Percentiles rank a stretch among this genome's conserved stretches.
phyloP scores from a whole-genome alignment of 2,888 invertebrate species.

The Leucoptera coffeella region DNA sequence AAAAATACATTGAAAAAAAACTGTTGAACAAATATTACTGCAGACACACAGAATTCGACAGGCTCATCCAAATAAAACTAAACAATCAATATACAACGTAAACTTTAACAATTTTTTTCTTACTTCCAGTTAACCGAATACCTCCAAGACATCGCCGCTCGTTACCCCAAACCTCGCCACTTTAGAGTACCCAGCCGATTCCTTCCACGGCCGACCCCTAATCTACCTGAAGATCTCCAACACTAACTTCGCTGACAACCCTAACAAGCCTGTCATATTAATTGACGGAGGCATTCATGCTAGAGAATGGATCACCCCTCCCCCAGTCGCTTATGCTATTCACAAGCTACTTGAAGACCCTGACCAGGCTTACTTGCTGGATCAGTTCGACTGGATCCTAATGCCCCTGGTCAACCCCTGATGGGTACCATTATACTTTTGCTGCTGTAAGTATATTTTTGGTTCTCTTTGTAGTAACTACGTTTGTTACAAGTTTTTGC shows the following conservation, averaged over 20 bases:
- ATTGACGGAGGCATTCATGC: conserved; percentile 59
- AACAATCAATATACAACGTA: too few species aligned
- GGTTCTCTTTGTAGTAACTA: not conserved
- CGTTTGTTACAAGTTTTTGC: too few species aligned
- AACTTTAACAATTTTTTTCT: too few species aligned
- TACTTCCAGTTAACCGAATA: conserved; percentile 40
- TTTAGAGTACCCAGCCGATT: conserved; percentile 42
- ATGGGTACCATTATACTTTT: conserved; percentile 61
- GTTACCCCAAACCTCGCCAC: conserved; percentile 40
- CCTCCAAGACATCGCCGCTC: conserved; percentile 24
- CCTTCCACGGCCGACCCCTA: conserved; percentile 50
- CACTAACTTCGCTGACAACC: conserved; percentile 25
- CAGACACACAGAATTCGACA: too few species aligned
- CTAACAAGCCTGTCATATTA: conserved; percentile 48
- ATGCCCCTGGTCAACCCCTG: conserved; percentile 65
- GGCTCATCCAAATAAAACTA: too few species aligned
- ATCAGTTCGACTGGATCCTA: conserved; percentile 59
- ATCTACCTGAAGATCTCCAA: conserved; percentile 55
- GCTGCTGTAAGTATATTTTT: conserved; percentile 19
- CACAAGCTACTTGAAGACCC: conserved; percentile 57
- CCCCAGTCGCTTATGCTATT: conserved; percentile 59
- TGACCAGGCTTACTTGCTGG: conserved; percentile 45
- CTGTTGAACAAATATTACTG: too few species aligned
- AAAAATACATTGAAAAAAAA: too few species aligned
- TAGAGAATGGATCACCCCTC: conserved; percentile 68